Evolutionary conservation across 2,888 invertebrate genomes (phyloP).

Genomic region (Cabera pusaria): DNA sequence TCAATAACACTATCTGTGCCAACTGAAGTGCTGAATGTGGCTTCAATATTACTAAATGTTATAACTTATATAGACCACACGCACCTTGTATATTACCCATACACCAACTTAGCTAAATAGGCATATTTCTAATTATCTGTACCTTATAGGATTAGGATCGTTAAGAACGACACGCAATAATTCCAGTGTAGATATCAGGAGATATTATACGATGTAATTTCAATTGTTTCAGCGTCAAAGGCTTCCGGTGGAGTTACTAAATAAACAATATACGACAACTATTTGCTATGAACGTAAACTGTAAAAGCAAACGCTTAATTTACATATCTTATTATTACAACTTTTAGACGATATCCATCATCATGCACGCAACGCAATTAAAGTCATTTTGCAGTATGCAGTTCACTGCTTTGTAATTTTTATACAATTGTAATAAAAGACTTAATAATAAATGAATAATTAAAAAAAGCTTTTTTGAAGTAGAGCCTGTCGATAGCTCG

Average conservation of each 20-base stretch:
- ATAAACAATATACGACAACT: conserved; percentile 49
- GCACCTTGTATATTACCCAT: conserved; percentile 3
- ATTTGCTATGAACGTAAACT: conserved; percentile 26
- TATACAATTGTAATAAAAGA: conserved; percentile 61
- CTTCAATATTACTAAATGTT: conserved; percentile 22
- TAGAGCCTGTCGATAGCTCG: conserved; percentile 27
- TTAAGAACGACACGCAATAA: too few species aligned
- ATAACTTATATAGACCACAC: conserved; percentile 3
- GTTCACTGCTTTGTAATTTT: conserved; percentile 36
- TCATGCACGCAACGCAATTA: conserved; percentile 19
- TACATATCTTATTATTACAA: conserved; percentile 8
- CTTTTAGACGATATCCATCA: conserved; percentile 3
- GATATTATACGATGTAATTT: conserved; percentile 42
- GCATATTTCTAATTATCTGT: too few species aligned
- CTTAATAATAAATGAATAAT: conserved; percentile 73
- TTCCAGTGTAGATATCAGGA: conserved; percentile 12
- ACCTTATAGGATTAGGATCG: too few species aligned
- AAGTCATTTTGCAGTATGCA: conserved; percentile 21
- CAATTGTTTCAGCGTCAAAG: conserved; percentile 78
- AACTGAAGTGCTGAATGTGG: conserved; percentile 18
- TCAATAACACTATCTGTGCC: conserved; percentile 27
- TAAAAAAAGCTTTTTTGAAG: conserved; percentile 62
- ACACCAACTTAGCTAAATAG: background rate
- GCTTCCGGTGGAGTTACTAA: conserved; percentile 59
- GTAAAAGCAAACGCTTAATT: conserved; percentile 12